Base-by-base conservation (phyloP, 2,888 invertebrate species). In the Meandrusa payeni region DNA sequence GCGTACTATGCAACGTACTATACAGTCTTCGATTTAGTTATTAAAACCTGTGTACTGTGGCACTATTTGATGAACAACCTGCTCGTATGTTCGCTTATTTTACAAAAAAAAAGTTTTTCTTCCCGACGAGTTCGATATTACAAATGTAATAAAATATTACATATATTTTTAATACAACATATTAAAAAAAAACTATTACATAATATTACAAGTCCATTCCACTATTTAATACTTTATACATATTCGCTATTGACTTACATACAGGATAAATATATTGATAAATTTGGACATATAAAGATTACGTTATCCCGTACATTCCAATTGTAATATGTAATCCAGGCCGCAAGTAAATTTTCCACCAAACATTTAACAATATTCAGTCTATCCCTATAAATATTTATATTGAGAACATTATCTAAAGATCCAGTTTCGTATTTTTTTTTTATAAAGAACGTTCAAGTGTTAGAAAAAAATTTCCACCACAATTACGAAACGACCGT, bases 351-450 rank as follows among this genome's bases (percentile, higher is more conserved):
- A 57, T 57, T 60, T 65, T 61, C 64, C 42, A 40, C 34, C 28
- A 32, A 40, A 67, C 69, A 74, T 17, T 74, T 76, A 77, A 73
- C 61, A 71, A 72, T 80, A 79, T 65, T 83, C 83, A 83, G 83
- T 85, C 83, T 81, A 81, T 82, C 57, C 64, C 64, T 66, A 61
- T 58, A 58, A 55, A 56, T 54, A 66, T 65, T 27, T 39, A 33
- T 33, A 44, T 27, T 38, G 10, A 32, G 31, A 44, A 38, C 38
- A 40, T 40, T 45, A 28, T 29, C 34, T 34, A 28, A 31, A 42
- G 9, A 42, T 37, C 67, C 60, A 60, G 61, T 65, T 56, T 59
- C 57, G 26, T 12, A 38, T 24, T 33, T 23, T 26, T 26, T 28
- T 45, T 20, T 26, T 19, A 45, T 27, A 33, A 20, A 29, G n/a